These are phyloP conservation scores for Athene noctua DNA, from an alignment of 2,113 vertebrate species.

Conservation along the genomic window DNA sequence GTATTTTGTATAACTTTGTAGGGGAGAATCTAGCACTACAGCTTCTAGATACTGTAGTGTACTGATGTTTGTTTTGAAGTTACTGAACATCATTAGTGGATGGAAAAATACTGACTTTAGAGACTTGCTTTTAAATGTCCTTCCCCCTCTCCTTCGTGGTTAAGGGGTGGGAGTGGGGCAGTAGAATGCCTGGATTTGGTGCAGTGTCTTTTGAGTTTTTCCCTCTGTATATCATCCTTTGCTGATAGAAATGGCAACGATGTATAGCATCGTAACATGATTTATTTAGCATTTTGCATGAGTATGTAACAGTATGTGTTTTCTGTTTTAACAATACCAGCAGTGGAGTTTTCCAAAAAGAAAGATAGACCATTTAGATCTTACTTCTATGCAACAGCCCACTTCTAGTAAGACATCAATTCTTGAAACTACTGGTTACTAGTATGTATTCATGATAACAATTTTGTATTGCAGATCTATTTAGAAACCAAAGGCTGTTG, in stretches of 20 bases:
- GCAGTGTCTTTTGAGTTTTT: not conserved
- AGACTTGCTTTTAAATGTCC: not conserved
- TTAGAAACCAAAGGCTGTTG: conserved; percentile 90
- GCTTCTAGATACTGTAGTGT: not conserved
- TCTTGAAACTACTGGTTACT: not conserved
- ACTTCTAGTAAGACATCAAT: not conserved
- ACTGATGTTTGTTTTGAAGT: not conserved
- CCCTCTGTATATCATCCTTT: not conserved
- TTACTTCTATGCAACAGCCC: too few relatives aligned
- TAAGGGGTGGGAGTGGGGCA: not conserved
- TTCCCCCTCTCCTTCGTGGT: not conserved
- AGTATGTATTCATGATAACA: not conserved
- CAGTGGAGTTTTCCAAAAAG: not conserved
- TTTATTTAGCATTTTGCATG: not conserved
- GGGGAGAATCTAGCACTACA: not conserved
- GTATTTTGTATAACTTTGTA: not conserved
- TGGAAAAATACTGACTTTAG: not conserved
- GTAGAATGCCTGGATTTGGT: not conserved
- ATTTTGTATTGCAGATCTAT: conserved; percentile 79
- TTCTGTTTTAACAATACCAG: not conserved
- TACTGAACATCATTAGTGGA: not conserved
- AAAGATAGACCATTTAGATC: not conserved
- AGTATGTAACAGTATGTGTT: not conserved
- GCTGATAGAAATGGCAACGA: not conserved
- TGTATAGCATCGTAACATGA: not conserved